These are phyloP conservation scores for Ondatra zibethicus DNA, from an alignment of 2,113 vertebrate species.

Conservation along the genomic window DNA sequence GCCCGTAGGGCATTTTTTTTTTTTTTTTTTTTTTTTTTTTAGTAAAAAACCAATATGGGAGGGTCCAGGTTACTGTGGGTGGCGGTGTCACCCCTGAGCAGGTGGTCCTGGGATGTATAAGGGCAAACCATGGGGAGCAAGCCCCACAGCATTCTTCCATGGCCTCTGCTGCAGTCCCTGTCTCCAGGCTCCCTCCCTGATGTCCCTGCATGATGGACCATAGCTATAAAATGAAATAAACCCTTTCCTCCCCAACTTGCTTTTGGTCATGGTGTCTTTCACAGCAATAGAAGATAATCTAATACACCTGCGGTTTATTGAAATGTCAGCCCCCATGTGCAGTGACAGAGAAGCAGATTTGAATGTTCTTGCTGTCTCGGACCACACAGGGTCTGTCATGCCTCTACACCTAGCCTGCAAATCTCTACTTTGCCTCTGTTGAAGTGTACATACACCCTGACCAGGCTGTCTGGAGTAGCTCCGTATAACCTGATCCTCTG, in stretches of 20 bases:
- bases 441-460: background rate
- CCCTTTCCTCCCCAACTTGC: background rate
- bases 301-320: constrained; percentile 47
- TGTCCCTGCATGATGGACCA: background rate
- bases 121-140: background rate
- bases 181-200: background rate
- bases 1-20: background rate
- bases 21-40: background rate
- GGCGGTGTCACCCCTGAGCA: background rate
- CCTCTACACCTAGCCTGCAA: background rate
- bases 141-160: background rate
- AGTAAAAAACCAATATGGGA: background rate
- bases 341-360: constrained; percentile 50
- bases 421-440: background rate
- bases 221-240: background rate
- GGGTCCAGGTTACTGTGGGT: background rate
- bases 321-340: constrained; percentile 53
- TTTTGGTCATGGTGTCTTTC: background rate
- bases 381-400: constrained; percentile 3
- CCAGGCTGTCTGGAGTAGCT: background rate
- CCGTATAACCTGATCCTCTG: too few species aligned
- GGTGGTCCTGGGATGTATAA: background rate
- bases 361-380: constrained; percentile 1
- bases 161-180: background rate
- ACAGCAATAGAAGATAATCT: background rate